A percentile compares a stretch with the other conserved stretches of the same genome.
phyloP scores from a whole-genome alignment of 2,888 invertebrate species.

The Herminia tarsipennalis region DNA sequence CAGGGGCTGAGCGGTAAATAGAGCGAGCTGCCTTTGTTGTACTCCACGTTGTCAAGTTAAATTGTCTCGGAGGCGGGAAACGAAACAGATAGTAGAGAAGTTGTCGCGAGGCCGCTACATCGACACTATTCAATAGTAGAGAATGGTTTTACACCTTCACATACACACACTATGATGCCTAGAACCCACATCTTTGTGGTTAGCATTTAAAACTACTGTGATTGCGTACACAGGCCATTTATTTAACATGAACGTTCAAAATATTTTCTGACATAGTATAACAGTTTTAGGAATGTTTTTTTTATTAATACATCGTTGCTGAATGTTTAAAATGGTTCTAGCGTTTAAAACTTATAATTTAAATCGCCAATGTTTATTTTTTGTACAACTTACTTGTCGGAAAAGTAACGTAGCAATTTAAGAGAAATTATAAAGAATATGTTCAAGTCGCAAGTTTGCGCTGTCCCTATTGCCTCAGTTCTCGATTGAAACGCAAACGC shows the following conservation, averaged over 20 bases:
- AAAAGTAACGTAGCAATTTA: background rate
- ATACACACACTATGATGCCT: slow-evolving; percentile 24
- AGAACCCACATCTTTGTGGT: slow-evolving; percentile 27
- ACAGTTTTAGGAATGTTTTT: background rate
- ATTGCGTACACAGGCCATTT: slow-evolving; percentile 11
- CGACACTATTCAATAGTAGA: slow-evolving; percentile 73
- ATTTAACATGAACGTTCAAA: background rate
- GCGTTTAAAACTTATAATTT: too few species aligned
- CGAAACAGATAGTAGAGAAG: slow-evolving; percentile 82
- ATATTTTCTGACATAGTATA: background rate
- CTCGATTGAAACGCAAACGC: slow-evolving; percentile 60
- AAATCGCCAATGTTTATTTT: too few species aligned
- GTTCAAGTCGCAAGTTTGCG: slow-evolving; percentile 54
- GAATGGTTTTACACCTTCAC: slow-evolving; percentile 34
- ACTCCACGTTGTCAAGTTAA: slow-evolving; percentile 81
- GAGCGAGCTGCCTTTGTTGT: slow-evolving; percentile 77
- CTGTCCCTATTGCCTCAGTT: slow-evolving; percentile 45
- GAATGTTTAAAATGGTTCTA: too few species aligned
- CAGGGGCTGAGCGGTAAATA: slow-evolving; percentile 69
- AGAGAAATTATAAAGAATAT: slow-evolving; percentile 6
- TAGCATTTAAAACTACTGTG: slow-evolving; percentile 22
- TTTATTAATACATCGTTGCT: too few species aligned
- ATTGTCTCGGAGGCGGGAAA: slow-evolving; percentile 82
- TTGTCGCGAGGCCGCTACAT: slow-evolving; percentile 73
- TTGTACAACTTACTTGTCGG: too few species aligned